Conservation (phyloP, 2,797 vertebrate genomes). For the Micromesistius poutassou region DNA sequence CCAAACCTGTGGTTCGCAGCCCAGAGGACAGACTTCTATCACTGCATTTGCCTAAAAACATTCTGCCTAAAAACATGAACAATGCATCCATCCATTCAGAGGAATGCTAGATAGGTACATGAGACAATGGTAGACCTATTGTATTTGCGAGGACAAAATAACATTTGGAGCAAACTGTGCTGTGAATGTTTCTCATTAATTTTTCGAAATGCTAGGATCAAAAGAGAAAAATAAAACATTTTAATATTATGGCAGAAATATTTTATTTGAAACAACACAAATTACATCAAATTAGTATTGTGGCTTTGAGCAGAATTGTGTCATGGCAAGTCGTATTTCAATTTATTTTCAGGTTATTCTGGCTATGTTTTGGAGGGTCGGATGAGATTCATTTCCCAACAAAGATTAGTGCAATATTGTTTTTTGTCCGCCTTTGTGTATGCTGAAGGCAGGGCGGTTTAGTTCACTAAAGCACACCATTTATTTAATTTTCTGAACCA, state of each 20-base stretch:
- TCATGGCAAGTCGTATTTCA: conserved; percentile 5
- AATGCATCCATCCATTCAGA: neutral
- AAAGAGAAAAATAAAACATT: neutral
- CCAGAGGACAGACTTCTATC: neutral
- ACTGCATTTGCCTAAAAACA: neutral
- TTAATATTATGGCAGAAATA: neutral
- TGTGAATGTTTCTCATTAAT: neutral
- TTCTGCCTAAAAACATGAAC: neutral
- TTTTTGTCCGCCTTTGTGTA: neutral
- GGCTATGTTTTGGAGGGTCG: conserved; percentile 21
- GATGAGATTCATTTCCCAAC: neutral
- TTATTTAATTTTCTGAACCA: neutral
- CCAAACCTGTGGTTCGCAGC: neutral
- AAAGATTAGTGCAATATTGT: neutral
- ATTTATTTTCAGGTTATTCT: conserved; percentile 23
- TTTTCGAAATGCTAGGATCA: neutral
- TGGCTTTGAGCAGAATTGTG: conserved; percentile 8
- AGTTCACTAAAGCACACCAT: neutral
- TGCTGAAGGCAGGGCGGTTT: neutral
- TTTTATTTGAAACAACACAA: conserved; percentile 24
- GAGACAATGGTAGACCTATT: neutral
- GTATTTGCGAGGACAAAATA: neutral
- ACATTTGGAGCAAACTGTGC: neutral
- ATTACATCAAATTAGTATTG: conserved; percentile 7
- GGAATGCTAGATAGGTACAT: neutral